These are phyloP conservation scores for Excalfactoria chinensis DNA, from an alignment of 2,113 vertebrate species.

Conservation along the genomic window DNA sequence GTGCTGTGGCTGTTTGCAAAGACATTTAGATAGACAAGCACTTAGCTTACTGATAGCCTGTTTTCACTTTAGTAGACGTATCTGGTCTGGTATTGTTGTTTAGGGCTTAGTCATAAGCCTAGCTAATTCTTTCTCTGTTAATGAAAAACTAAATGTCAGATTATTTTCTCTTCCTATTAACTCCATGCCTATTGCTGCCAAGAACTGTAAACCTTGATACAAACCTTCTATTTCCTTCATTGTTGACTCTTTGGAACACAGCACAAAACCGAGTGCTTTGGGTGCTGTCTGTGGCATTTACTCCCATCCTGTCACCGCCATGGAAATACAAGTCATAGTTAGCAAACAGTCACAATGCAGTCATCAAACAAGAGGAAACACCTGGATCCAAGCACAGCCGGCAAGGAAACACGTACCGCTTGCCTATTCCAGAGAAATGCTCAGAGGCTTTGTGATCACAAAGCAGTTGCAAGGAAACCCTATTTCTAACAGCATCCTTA, in stretches of 20 bases:
- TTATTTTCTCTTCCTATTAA: background rate
- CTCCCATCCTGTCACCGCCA: conserved; percentile 2
- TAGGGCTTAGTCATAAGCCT: background rate
- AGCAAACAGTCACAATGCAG: conserved; percentile 5
- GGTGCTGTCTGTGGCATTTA: background rate
- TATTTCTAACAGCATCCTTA: background rate
- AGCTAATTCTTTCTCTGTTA: background rate
- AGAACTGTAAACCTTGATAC: background rate
- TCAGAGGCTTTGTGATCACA: background rate
- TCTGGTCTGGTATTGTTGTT: background rate
- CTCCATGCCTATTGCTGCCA: background rate
- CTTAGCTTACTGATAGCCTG: background rate
- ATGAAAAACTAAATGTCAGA: background rate
- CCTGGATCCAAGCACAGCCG: background rate
- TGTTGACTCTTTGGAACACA: background rate
- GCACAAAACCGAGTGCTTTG: rapidly evolving
- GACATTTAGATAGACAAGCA: background rate
- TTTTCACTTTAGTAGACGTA: background rate
- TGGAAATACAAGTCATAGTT: conserved; percentile 15
- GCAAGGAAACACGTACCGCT: background rate
- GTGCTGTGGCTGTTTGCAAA: background rate
- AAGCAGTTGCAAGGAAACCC: background rate
- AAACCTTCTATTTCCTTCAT: background rate
- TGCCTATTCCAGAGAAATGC: background rate
- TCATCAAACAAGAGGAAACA: conserved; percentile 59